Evolutionary conservation across 1,140 invertebrate genomes (phyloP).

Genomic region (Chlorops oryzae): DNA sequence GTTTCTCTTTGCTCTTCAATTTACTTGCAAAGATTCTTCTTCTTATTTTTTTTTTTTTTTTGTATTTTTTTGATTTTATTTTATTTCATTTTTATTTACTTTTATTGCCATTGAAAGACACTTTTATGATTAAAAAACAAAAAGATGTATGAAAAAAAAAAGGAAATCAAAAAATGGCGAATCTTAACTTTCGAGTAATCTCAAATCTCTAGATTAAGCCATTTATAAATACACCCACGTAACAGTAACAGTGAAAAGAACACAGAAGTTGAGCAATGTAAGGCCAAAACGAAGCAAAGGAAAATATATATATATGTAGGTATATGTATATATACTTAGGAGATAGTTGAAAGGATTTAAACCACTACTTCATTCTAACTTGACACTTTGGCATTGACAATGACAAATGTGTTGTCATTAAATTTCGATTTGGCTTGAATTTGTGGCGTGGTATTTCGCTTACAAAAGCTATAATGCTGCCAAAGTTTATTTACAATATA

Average conservation of each 20-base stretch:
- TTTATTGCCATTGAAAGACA: no score
- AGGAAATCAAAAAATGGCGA: no score
- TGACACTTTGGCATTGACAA: constrained; percentile 16
- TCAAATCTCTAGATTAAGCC: not conserved
- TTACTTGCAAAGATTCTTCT: no score
- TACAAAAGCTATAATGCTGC: constrained; percentile 6
- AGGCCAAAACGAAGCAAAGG: not conserved
- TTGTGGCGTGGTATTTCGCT: no score
- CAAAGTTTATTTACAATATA: not conserved
- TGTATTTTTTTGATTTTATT: no score
- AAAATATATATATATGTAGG: no score
- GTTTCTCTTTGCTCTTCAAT: no score
- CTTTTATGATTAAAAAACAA: no score
- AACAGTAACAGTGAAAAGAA: not conserved
- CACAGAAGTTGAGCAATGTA: not conserved
- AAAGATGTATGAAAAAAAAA: no score
- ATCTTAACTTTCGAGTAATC: not conserved
- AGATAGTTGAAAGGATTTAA: not conserved
- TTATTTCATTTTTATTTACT: no score
- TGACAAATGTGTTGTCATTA: constrained; percentile 17
- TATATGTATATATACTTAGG: no score
- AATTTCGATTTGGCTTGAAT: constrained; percentile 12
- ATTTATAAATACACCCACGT: not conserved
- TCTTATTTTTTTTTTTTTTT: no score
- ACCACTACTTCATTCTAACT: constrained; percentile 4